Conservation (phyloP, 2,113 vertebrate species). For the human (Homo sapiens) region DNA sequence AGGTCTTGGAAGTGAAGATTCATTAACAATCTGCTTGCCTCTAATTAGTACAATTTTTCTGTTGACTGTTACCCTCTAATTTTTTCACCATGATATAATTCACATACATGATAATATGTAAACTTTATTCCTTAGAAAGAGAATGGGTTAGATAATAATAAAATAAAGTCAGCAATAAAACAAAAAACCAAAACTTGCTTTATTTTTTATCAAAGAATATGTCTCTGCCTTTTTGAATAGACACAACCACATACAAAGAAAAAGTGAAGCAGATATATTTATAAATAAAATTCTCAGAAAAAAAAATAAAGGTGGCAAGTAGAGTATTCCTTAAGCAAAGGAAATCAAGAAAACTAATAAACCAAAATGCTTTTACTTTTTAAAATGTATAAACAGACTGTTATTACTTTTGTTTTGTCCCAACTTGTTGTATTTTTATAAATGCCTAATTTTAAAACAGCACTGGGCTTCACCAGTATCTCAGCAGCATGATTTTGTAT, state of each 20-base stretch:
- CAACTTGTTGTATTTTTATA: background rate
- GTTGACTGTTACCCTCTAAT: background rate
- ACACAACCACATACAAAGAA: background rate
- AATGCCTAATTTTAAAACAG: background rate
- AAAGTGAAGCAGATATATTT: background rate
- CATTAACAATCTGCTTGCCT: background rate
- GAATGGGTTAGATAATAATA: background rate
- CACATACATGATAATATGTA: background rate
- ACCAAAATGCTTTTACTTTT: background rate
- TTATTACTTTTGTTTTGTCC: background rate
- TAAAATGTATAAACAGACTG: background rate
- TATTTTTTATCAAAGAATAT: background rate
- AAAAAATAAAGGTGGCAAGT: background rate
- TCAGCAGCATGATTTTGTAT: conserved; percentile 6
- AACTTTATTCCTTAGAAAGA: background rate
- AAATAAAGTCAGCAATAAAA: background rate
- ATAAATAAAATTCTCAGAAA: background rate
- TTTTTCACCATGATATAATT: background rate
- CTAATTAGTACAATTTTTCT: background rate
- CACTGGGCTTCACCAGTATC: background rate
- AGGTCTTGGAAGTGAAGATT: background rate
- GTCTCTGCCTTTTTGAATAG: background rate
- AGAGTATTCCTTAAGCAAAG: background rate
- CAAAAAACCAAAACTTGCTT: background rate
- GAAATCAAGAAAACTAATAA: background rate